Evolutionary conservation across 1,140 invertebrate species (phyloP), one percentile per base, ranked within the genome.

Genomic region (Chelonus insularis): DNA sequence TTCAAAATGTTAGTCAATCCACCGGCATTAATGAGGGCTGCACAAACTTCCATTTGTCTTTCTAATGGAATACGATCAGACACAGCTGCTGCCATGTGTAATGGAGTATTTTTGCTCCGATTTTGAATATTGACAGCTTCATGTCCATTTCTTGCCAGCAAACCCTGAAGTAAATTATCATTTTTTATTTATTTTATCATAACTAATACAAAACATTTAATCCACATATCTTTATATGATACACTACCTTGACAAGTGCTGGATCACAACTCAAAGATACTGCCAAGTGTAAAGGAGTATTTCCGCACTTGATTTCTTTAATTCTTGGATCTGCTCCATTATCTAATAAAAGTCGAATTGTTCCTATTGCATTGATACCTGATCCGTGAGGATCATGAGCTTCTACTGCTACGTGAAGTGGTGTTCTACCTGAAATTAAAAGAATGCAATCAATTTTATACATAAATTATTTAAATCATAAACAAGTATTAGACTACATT

Each of bases 361-460:
- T 72, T 5, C 29, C 62, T 5, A 76, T 39, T 21, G 66, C 66
- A 2, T 61, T 65, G 18, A 55, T 18, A 5, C 57, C 57, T 4
- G 32, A 56, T 0, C 47, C 54, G 5, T 8, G 8, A 3, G 66
- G 67, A 18, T 69, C 45, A 23, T 77, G 75, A 1, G 68, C 55
- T 55, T 74, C 70, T 0, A 72, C 68, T 1, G 75, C 75, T 2
- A 72, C 36, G 61, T 78, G 75, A 47, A 78, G 67, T 29, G 75
- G 67, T 4, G 74, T 77, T 59, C 50, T 69, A 41, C 76, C 76
- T 76, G n/a, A n/a, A n/a, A n/a, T n/a, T n/a, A n/a, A n/a, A n/a
- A n/a, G n/a, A n/a, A n/a, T n/a, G n/a, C n/a, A 16, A 25, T 32
- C 1, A 34, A 7, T 21, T 34, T 34, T 11, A 7, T 1, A 34